A percentile compares a stretch with the other conserved stretches of the same genome.
phyloP scores from a whole-genome alignment of 2,113 vertebrate genomes.

The Eclectus roratus region DNA sequence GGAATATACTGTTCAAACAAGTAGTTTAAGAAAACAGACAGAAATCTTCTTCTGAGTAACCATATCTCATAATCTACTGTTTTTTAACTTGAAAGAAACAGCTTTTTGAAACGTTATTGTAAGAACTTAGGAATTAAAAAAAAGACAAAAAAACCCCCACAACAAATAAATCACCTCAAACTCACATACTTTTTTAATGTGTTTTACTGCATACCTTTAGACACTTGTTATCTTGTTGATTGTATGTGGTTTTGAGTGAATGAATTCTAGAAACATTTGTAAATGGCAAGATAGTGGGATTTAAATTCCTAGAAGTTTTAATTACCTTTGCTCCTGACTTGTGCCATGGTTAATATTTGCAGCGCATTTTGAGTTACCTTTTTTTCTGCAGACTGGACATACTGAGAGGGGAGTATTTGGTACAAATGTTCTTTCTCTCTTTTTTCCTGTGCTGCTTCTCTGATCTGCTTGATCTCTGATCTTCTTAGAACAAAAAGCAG shows the following conservation, averaged over 20 bases:
- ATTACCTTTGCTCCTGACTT: neutral
- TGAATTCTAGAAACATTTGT: neutral
- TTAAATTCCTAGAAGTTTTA: neutral
- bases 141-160: neutral
- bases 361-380: neutral
- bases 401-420: neutral
- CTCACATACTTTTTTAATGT: neutral
- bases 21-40: neutral
- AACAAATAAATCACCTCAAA: neutral
- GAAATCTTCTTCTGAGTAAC: neutral
- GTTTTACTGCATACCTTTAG: neutral
- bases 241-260: neutral
- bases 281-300: neutral
- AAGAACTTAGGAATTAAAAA: neutral
- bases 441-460: neutral
- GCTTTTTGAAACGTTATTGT: neutral
- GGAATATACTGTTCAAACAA: neutral
- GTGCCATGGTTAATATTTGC: neutral
- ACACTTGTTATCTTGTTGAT: neutral
- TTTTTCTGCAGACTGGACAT: neutral
- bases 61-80: fast-evolving
- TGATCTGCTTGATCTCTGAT: neutral
- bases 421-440: neutral
- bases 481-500: constrained; percentile 94
- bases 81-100: neutral